Conservation (phyloP, 1,140 invertebrate species). For the Aphidius ervi region DNA sequence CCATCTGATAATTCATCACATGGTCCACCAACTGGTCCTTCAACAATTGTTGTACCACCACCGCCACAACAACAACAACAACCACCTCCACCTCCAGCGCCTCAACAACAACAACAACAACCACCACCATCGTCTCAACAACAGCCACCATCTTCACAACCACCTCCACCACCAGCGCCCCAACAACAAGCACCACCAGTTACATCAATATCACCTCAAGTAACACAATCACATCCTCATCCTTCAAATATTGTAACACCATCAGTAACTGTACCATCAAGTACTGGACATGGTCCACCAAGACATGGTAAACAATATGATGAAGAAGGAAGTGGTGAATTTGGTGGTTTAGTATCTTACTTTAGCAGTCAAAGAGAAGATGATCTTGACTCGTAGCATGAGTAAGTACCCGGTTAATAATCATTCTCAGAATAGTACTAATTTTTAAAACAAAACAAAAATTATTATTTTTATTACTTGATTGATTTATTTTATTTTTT, state of each 20-base stretch:
- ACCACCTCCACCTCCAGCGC: constrained; percentile 27
- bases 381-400: constrained; percentile 61
- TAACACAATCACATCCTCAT: too few species aligned
- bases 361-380: constrained; percentile 80
- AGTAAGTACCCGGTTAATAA: constrained; percentile 48
- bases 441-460: neutral
- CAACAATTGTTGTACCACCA: constrained; percentile 36
- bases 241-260: too few species aligned
- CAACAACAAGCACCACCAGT: too few species aligned
- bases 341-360: constrained; percentile 82
- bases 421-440: constrained; percentile 21
- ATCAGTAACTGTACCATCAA: neutral
- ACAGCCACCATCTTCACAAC: constrained; percentile 22
- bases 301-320: constrained; percentile 37
- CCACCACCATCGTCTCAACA: constrained; percentile 25
- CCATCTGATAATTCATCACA: constrained; percentile 34
- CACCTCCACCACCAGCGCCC: constrained; percentile 22
- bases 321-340: constrained; percentile 65
- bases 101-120: constrained; percentile 27
- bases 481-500: too few species aligned
- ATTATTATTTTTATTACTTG: too few species aligned
- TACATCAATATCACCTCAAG: too few species aligned
- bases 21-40: constrained; percentile 35
- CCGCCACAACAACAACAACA: constrained; percentile 22
- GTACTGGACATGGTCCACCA: constrained; percentile 23